Evolutionary conservation across 2,888 invertebrate genomes (phyloP).

Genomic region (Brachynemurus nebulosus): DNA sequence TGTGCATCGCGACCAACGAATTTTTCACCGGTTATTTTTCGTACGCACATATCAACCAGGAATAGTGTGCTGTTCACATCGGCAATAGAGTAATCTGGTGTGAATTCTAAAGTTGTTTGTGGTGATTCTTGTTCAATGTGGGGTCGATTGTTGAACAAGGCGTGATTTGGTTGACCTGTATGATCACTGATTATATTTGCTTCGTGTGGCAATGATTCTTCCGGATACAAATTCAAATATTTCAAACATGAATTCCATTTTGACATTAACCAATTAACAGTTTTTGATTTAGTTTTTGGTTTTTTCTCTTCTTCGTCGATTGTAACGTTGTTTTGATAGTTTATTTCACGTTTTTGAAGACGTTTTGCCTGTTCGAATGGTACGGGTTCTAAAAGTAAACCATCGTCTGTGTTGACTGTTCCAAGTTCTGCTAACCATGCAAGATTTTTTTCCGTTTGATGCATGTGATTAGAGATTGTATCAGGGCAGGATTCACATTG

Average conservation of each 20-base stretch:
- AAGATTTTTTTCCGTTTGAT: neutral
- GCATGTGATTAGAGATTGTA: neutral
- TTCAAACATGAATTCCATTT: neutral
- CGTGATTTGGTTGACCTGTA: no score
- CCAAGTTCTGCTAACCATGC: neutral
- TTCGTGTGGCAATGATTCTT: neutral
- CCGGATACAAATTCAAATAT: neutral
- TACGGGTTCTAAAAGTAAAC: neutral
- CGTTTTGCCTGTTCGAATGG: no score
- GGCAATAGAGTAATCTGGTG: neutral
- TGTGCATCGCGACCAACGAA: neutral
- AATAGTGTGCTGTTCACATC: neutral
- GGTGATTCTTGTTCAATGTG: neutral
- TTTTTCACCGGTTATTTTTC: constrained; percentile 4
- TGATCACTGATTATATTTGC: no score
- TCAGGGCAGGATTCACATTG: neutral
- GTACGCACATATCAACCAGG: neutral
- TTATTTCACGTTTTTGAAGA: no score
- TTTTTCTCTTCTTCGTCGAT: neutral
- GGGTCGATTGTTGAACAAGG: constrained; percentile 1
- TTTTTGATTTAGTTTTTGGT: neutral
- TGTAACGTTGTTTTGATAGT: no score
- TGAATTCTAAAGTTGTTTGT: neutral
- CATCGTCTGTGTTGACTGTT: neutral
- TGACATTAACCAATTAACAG: neutral